Evolutionary conservation across 2,888 invertebrate species (phyloP), one percentile per base, ranked within the genome.

Genomic region (Ochropleura leucogaster): DNA sequence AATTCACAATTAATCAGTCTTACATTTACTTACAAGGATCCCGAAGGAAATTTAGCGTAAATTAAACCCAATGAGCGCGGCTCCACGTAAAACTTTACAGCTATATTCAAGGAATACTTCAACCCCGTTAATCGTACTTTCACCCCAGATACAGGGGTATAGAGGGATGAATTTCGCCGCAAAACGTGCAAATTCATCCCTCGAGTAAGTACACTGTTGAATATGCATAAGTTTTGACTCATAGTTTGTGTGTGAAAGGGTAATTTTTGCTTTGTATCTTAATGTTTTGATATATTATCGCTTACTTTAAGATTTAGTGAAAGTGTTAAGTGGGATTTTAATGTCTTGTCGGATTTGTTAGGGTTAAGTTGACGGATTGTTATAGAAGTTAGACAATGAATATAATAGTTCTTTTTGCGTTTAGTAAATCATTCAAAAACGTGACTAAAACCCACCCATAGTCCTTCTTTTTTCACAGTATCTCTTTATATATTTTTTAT

Each of bases 1-100:
- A 75, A 75, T 68, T 72, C 42, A 68, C 70, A 73, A 78, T 87
- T 82, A 82, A 87, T 87, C 80, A 76, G 60, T 69, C 66, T 30
- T 42, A 71, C 68, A 64, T 77, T 80, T 71, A 78, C 55, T 62
- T 53, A 69, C 74, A 77, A 65, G 18, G 80, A 65, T 85, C 83
- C 77, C 87, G 20, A 42, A 82, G 85, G 85, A 85, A 85, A 87
- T 87, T 76, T 68, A 65, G 72, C 42, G 64, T 42, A 74, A 68
- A 82, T 85, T 82, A 74, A 84, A 79, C 65, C 47, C 57, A 72
- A 71, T 81, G 72, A 80, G 55, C 64, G 53, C 18, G 47, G 62
- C 66, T 72, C 62, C 18, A 60, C 59, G 65, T 72, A 73, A 55
- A 73, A 76, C 68, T 68, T 73, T 53, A 78, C 67, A 53, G 63